These are phyloP conservation scores for Gymnogyps californianus DNA, from an alignment of 2,113 vertebrate species.

Conservation along the genomic window DNA sequence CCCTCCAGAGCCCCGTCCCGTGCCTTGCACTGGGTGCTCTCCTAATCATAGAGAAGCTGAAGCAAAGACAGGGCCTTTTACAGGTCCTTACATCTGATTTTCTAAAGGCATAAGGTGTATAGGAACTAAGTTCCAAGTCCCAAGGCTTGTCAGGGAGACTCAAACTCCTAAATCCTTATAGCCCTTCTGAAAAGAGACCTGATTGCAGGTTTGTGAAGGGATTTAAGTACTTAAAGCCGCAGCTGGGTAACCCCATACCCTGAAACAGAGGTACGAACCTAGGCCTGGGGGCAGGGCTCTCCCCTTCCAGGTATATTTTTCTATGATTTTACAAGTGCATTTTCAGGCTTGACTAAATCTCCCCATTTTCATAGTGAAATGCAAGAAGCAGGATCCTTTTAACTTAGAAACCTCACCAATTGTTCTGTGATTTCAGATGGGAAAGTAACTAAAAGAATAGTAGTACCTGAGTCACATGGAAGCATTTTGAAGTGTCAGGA, in stretches of 20 bases:
- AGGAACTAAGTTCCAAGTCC: not conserved
- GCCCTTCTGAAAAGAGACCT: not conserved
- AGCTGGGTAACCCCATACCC: not conserved
- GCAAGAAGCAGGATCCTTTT: not conserved
- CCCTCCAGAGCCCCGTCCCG: fast-evolving
- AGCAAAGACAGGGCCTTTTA: not conserved
- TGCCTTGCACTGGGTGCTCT: not conserved
- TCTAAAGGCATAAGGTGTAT: not conserved
- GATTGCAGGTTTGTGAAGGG: not conserved
- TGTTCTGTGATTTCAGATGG: not conserved
- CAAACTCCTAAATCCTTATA: not conserved
- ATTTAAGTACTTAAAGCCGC: not conserved
- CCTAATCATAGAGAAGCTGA: not conserved
- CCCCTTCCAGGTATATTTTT: not conserved
- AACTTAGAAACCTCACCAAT: not conserved
- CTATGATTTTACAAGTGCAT: not conserved
- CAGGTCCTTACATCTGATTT: not conserved
- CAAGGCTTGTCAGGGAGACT: not conserved
- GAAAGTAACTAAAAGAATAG: not conserved
- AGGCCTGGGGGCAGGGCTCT: not conserved
- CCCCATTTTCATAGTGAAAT: not conserved
- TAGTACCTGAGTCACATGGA: fast-evolving
- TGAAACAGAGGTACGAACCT: not conserved
- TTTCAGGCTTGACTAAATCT: not conserved
- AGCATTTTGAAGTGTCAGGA: not conserved